Base-by-base conservation (phyloP, 2,113 vertebrate genomes). In the Probosciger aterrimus region DNA sequence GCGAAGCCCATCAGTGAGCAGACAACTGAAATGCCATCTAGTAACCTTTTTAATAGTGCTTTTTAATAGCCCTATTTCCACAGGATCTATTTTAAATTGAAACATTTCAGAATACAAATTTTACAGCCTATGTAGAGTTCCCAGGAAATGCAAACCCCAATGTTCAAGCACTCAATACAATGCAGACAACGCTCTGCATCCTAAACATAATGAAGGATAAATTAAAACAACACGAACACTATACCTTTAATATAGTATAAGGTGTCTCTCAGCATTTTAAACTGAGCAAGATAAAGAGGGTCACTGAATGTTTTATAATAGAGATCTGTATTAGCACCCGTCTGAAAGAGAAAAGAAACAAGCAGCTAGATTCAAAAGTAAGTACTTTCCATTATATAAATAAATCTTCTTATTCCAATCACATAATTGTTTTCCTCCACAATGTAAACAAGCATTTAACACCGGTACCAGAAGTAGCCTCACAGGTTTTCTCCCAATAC, bases 181-280 rank as follows among this genome's bases (percentile, higher is more conserved):
- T 43, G 16, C 14, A 64, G 67, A 68, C n/a, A 41, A 62, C 4
- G 4, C n/a, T 65, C 62, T 44, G 19, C 37, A 89, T 71, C 8
- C 27, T 39, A 53, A 65, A n/a, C 14, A 49, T 35, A 74, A 65
- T 9, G 30, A 83, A 78, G 14, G 7, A 67, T 10, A 90, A 73
- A 59, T 20, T 39, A 2, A 9, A 11, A 37, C 24, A 35, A 59
- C 2, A 14, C 7, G 65, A 70, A 46, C 52, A 82, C 70, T 88
- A 14, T 96, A 99, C 99, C 99, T 98, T 98, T 99, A 98, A 99
- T 98, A 95, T 99, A 98, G 92, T 99, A 99, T 15, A 99, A 97
- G 4, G 99, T 99, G 95, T 99, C 99, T 53, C 99, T 98, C 80
- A 99, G 98, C 99, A 99, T 99, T 98, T 99, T 99, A 98, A 99